A percentile compares a stretch with the other conserved stretches of the same genome.
phyloP scores from a whole-genome alignment of 2,113 vertebrate species.

The Labeo rohita region DNA sequence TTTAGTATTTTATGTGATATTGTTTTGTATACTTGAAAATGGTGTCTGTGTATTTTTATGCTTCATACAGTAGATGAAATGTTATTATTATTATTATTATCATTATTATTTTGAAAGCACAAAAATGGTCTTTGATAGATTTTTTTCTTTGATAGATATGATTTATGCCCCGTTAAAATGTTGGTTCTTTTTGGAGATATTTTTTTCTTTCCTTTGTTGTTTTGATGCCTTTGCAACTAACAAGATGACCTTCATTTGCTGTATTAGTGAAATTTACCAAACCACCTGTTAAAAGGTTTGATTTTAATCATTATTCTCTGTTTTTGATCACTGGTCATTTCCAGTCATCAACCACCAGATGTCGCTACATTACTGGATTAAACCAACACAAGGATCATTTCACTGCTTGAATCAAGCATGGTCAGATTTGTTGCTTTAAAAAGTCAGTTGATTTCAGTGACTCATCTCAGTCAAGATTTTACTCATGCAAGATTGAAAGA shows the following conservation, averaged over 20 bases:
- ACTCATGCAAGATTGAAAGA: background rate
- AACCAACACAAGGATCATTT: background rate
- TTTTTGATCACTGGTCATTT: background rate
- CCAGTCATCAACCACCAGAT: background rate
- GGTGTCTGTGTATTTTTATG: slow-evolving; percentile 37
- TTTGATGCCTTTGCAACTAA: slow-evolving; percentile 4
- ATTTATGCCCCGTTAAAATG: background rate
- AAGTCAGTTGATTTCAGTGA: background rate
- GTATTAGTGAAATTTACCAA: background rate
- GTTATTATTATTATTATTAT: slow-evolving; percentile 54
- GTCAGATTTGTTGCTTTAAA: background rate
- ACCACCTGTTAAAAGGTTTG: background rate
- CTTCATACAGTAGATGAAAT: slow-evolving; percentile 46
- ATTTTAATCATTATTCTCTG: background rate
- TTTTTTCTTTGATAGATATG: background rate
- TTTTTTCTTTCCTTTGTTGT: background rate
- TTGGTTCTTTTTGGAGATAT: background rate
- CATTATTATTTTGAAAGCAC: slow-evolving; percentile 51
- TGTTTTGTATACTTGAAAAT: slow-evolving; percentile 57
- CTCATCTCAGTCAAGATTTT: background rate
- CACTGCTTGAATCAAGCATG: slow-evolving; percentile 10
- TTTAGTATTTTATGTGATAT: slow-evolving; percentile 18
- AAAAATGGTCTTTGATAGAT: slow-evolving; percentile 34
- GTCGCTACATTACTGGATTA: background rate
- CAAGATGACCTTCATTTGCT: background rate